Percentiles rank a stretch among this genome's conserved stretches.
These are phyloP conservation scores for Hemibates koningsi DNA, from an alignment of 2,113 vertebrate genomes.

Conservation along the genomic window DNA sequence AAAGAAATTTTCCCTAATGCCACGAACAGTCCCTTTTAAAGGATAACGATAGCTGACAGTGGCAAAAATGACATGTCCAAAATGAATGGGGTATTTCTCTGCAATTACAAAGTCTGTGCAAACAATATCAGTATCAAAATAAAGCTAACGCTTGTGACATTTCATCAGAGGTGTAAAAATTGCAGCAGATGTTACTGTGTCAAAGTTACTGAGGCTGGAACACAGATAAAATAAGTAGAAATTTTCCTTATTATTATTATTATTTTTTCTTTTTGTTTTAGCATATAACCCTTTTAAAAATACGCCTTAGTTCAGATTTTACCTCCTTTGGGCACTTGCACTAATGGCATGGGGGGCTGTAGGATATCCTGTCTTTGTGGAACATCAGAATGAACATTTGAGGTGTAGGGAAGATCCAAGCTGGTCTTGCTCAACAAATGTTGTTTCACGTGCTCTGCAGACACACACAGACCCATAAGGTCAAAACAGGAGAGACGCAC, in stretches of 20 bases:
- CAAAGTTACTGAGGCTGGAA: neutral
- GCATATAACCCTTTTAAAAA: neutral
- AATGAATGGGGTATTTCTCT: neutral
- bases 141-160: neutral
- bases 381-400: constrained; percentile 96
- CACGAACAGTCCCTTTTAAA: neutral
- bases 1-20: neutral
- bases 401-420: constrained; percentile 93
- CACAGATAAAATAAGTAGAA: neutral
- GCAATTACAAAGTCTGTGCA: neutral
- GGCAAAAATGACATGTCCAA: neutral
- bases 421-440: constrained; percentile 91
- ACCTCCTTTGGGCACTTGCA: constrained; percentile 93
- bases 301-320: neutral
- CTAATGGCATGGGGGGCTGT: constrained; percentile 87
- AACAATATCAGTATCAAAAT: neutral
- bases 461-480: neutral
- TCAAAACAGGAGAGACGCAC: accelerated
- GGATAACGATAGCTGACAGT: neutral
- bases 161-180: neutral
- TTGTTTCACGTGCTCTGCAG: constrained; percentile 86
- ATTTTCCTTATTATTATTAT: neutral
- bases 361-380: constrained; percentile 91
- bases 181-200: neutral
- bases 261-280: neutral